phyloP scores from a whole-genome alignment of 2,888 invertebrate genomes.

The Amphipyra tragopoginis region DNA sequence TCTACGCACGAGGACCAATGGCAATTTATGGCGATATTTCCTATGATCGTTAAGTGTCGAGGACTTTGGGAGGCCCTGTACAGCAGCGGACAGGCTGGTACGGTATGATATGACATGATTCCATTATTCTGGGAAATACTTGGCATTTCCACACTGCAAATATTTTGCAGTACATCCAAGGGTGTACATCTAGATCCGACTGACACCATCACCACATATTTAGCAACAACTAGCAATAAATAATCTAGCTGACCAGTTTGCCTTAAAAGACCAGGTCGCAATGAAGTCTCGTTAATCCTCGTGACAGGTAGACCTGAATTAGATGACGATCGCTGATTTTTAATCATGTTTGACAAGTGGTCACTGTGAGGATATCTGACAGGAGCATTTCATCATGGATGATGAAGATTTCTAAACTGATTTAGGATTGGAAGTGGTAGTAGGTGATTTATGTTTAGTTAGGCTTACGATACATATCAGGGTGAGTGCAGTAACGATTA shows the following conservation, averaged over 20 bases:
- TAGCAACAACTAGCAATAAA: constrained; percentile 33
- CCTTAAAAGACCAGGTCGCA: constrained; percentile 43
- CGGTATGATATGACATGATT: too few relatives aligned
- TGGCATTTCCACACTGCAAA: too few relatives aligned
- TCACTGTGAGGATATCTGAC: constrained; percentile 43
- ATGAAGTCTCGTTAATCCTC: constrained; percentile 51
- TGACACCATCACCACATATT: constrained; percentile 15
- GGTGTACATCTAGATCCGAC: too few relatives aligned
- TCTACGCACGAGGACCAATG: too few relatives aligned
- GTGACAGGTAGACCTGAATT: constrained; percentile 53
- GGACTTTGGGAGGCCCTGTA: too few relatives aligned
- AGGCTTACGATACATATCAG: neutral
- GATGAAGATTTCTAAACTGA: constrained; percentile 28
- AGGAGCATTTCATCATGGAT: constrained; percentile 37
- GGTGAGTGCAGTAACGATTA: neutral
- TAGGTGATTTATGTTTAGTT: neutral
- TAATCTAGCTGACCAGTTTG: constrained; percentile 62
- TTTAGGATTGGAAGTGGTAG: constrained; percentile 8
- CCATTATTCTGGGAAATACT: too few relatives aligned
- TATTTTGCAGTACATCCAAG: too few relatives aligned
- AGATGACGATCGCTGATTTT: constrained; percentile 48
- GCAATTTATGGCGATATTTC: too few relatives aligned
- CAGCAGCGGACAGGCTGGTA: too few relatives aligned
- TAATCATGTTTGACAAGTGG: constrained; percentile 55
- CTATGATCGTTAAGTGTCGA: too few relatives aligned